Evolutionary conservation across 2,113 vertebrate species (phyloP).

Genomic region (Bos indicus): DNA sequence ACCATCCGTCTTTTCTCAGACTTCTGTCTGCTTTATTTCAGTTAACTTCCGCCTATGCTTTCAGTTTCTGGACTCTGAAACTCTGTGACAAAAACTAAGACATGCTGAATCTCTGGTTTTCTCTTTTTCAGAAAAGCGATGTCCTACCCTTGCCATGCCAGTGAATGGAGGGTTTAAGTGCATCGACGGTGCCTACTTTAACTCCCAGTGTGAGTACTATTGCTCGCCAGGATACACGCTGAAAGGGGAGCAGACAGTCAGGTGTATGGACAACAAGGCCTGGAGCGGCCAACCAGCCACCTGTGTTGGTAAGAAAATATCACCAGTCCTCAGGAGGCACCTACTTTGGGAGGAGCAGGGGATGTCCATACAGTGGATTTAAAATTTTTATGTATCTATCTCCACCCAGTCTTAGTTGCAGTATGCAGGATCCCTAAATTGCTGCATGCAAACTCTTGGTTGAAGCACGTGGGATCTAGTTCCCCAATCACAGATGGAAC

Average conservation of each 20-base stretch:
- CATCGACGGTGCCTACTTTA: conserved; percentile 94
- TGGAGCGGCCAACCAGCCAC: conserved; percentile 89
- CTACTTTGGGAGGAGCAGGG: background rate
- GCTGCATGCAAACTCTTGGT: background rate
- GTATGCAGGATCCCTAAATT: background rate
- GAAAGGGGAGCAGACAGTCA: conserved; percentile 88
- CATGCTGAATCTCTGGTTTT: background rate
- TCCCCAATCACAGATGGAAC: background rate
- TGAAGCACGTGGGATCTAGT: background rate
- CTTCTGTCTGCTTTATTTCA: background rate
- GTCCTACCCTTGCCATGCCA: conserved; percentile 89
- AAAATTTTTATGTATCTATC: background rate
- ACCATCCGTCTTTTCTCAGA: background rate
- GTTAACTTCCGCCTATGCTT: background rate
- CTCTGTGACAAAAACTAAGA: background rate
- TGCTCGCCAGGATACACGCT: conserved; percentile 92
- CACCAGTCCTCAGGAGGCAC: background rate
- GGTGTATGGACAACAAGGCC: conserved; percentile 88
- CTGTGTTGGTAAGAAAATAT: conserved; percentile 87
- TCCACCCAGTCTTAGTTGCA: background rate
- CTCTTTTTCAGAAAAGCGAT: conserved; percentile 89
- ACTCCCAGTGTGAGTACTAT: conserved; percentile 95
- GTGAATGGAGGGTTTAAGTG: conserved; percentile 94
- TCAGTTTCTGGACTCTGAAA: background rate
- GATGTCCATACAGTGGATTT: background rate